phyloP scores from a whole-genome alignment of 2,888 invertebrate genomes.

The Drosophila fungiperda region DNA sequence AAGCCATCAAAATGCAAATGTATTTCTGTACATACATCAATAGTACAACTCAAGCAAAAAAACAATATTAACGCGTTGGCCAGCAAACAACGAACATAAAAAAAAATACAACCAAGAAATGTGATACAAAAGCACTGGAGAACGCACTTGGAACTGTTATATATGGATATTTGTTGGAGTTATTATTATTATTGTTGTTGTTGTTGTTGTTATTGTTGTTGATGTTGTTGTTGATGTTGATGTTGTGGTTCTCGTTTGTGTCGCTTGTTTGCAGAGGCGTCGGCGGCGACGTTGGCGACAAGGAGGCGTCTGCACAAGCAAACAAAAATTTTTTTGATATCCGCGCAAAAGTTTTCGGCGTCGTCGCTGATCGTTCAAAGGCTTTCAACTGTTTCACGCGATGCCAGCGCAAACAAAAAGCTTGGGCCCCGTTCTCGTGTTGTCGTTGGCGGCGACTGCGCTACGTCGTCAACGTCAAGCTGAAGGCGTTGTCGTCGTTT shows the following conservation, averaged over 20 bases:
- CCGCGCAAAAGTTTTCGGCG: constrained; percentile 83
- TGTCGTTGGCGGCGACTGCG: constrained; percentile 57
- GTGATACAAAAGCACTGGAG: constrained; percentile 21
- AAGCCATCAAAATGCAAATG: constrained; percentile 16
- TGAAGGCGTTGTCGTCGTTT: constrained; percentile 34
- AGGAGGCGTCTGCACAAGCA: constrained; percentile 66
- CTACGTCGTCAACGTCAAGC: constrained; percentile 44
- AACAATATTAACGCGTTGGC: constrained; percentile 26
- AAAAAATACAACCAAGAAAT: constrained; percentile 15
- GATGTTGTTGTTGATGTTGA: constrained; percentile 2
- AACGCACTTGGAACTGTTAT: constrained; percentile 38
- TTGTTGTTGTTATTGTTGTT: constrained; percentile 1
- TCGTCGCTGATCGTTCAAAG: constrained; percentile 84
- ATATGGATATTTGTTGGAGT: constrained; percentile 14
- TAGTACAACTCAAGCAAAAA: constrained; percentile 29
- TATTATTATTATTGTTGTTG: neutral
- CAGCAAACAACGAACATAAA: constrained; percentile 16
- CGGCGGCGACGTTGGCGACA: constrained; percentile 54
- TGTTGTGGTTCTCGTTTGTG: constrained; percentile 9
- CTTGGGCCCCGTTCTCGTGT: constrained; percentile 67
- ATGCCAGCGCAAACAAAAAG: constrained; percentile 81
- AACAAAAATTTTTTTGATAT: constrained; percentile 66
- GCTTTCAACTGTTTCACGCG: constrained; percentile 84
- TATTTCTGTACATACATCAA: neutral
- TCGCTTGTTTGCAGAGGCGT: constrained; percentile 23